Evolutionary conservation across 2,797 vertebrate species (phyloP).

Genomic region (Ambastaia sidthimunki): DNA sequence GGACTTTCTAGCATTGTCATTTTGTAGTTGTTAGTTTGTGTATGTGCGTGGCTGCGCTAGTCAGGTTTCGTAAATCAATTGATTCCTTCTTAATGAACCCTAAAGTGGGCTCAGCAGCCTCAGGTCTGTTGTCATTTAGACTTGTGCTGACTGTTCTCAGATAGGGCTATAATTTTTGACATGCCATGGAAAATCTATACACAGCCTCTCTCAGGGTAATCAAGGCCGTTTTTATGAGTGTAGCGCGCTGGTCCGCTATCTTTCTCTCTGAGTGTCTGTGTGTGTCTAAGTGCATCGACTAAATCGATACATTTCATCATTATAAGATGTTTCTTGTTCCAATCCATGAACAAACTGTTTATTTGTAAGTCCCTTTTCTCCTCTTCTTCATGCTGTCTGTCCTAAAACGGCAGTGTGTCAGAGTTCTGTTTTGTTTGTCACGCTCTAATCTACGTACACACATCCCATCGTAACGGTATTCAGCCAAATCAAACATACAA

Average conservation of each 20-base stretch:
- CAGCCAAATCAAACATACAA: background rate
- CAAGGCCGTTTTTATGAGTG: slow-evolving; percentile 64
- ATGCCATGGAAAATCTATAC: slow-evolving; percentile 67
- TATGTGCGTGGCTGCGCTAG: background rate
- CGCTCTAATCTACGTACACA: slow-evolving; percentile 1
- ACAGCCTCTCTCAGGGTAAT: slow-evolving; percentile 56
- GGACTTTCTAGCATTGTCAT: slow-evolving; percentile 27
- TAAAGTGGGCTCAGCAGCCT: slow-evolving; percentile 66
- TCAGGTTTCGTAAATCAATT: slow-evolving; percentile 66
- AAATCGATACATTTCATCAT: slow-evolving; percentile 54
- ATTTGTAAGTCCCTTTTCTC: slow-evolving; percentile 1
- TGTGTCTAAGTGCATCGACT: slow-evolving; percentile 38
- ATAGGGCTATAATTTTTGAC: slow-evolving; percentile 73
- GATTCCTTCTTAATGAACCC: slow-evolving; percentile 66
- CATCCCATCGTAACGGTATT: background rate
- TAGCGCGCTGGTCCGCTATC: slow-evolving; percentile 12
- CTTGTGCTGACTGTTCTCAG: slow-evolving; percentile 75
- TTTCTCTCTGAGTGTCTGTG: slow-evolving; percentile 27
- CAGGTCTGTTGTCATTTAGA: slow-evolving; percentile 50
- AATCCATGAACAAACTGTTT: slow-evolving; percentile 26
- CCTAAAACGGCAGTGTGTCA: background rate
- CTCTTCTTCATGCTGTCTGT: background rate
- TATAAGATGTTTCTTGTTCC: slow-evolving; percentile 1
- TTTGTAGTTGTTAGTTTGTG: background rate
- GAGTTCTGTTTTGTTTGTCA: slow-evolving; percentile 19